Percentiles rank a stretch among this genome's conserved stretches.
phyloP scores from a whole-genome alignment of 2,888 invertebrate genomes.

The Ochropacha duplaris region DNA sequence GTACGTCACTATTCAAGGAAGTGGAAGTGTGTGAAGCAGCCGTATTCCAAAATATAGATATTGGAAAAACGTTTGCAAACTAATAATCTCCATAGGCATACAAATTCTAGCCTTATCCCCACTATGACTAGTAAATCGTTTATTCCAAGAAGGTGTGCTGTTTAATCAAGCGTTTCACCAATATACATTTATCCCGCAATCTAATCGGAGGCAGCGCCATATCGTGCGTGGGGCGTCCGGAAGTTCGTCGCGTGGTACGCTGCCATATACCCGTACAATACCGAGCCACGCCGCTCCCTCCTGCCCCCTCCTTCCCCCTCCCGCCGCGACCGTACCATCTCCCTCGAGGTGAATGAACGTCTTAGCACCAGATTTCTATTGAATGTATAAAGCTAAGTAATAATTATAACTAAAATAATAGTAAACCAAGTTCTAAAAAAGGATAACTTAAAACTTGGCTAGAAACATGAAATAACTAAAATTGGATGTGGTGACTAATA shows the following conservation, averaged over 20 bases:
- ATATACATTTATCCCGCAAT: conserved; percentile 19
- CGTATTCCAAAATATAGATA: too few species aligned
- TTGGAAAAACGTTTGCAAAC: background rate
- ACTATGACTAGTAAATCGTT: background rate
- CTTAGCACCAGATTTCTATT: conserved; percentile 53
- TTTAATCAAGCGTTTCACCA: conserved; percentile 13
- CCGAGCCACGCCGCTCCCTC: conserved; percentile 19
- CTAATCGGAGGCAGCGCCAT: conserved; percentile 23
- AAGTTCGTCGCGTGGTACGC: conserved; percentile 37
- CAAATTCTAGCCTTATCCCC: background rate
- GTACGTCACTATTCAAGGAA: too few species aligned
- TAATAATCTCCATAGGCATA: background rate
- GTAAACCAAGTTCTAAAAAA: background rate
- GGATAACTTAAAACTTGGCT: background rate
- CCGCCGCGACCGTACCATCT: conserved; percentile 25
- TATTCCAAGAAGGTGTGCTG: background rate
- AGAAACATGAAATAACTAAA: background rate
- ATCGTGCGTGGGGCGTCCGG: conserved; percentile 22
- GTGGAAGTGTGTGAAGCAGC: too few species aligned
- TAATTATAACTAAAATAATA: conserved; percentile 14
- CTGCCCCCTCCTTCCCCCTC: conserved; percentile 24
- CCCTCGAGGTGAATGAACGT: conserved; percentile 65
- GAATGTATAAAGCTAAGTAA: conserved; percentile 20
- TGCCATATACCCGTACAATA: conserved; percentile 21
- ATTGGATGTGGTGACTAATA: background rate